Evolutionary conservation across 2,113 vertebrate species (phyloP).

Genomic region (Prolemur simus): DNA sequence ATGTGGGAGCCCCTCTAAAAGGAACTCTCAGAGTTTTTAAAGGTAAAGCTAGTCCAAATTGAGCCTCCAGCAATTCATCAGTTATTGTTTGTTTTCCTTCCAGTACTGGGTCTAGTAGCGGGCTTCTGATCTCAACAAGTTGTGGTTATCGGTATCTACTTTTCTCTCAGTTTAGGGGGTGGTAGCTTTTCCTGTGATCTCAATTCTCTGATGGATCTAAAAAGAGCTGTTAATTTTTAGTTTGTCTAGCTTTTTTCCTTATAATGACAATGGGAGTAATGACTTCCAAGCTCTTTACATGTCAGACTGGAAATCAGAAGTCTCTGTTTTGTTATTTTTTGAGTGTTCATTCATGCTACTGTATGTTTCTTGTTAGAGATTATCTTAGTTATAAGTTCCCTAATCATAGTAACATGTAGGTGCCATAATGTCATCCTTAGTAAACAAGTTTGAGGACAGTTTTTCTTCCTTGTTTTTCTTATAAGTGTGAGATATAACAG

Average conservation of each 20-base stretch:
- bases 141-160: background rate
- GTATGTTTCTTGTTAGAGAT: background rate
- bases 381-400: background rate
- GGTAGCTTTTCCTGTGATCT: background rate
- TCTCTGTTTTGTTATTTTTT: background rate
- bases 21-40: background rate
- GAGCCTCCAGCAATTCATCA: background rate
- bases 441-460: background rate
- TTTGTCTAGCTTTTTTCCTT: background rate
- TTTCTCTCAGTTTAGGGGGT: background rate
- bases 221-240: background rate
- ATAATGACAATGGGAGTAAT: background rate
- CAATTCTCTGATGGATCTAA: background rate
- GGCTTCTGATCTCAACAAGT: background rate
- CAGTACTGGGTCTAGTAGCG: background rate
- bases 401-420: background rate
- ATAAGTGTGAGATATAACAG: background rate
- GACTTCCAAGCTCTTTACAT: background rate
- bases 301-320: background rate
- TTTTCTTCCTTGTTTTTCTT: background rate
- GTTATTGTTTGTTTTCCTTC: background rate
- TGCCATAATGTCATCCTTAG: background rate
- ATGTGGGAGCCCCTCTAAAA: background rate
- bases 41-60: background rate
- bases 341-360: background rate